Evolutionary conservation across 2,113 vertebrate species (phyloP), one percentile per base, ranked within the genome.

Genomic region (Theristicus caerulescens): DNA sequence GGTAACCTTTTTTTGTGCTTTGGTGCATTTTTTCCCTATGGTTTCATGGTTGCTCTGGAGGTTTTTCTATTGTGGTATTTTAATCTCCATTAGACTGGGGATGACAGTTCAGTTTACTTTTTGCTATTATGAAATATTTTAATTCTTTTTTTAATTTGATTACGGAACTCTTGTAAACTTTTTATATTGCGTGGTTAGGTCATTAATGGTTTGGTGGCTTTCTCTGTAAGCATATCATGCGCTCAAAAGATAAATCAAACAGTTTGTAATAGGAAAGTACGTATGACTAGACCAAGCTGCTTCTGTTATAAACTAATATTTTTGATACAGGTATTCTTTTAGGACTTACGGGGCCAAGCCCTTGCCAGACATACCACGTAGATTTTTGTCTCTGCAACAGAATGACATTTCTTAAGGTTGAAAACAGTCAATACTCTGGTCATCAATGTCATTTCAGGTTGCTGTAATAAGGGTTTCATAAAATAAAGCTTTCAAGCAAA

Each of bases 1-100:
- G 94, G 95, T 95, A 97, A 97, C 96, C 90, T 96, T 95, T 93
- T 95, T 96, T 83, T 93, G 87, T 95, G 57, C 90, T 83, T 85
- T 93, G 61, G 94, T 95, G 92, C 76, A 40, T 97, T 96, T 97
- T 96, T 73, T 65, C 94, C 91, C 94, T 95, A 86, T 92, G 93
- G 88, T 96, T 96, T 97, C 83, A 80, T 97, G 95, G 96, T 96
- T 96, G 85, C 95, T 96, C 81, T 85, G 94, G 92, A 96, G 92
- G 93, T 85, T 94, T 94, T 93, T 96, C 78, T 95, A 2, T 91
- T 94, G 93, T 94, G 95, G 86, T 85, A 86, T 93, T 97, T 86
- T 93, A 97, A 96, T 89, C 74, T 91, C 71, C 78, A 81, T 58
- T 82, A 94, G 88, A 77, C 88, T 22, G 42, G 57, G 89, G 42